A percentile compares a stretch with the other conserved stretches of the same genome.
These are phyloP conservation scores for Copidosoma aretas DNA, from an alignment of 2,888 invertebrate species.

Conservation along the genomic window DNA sequence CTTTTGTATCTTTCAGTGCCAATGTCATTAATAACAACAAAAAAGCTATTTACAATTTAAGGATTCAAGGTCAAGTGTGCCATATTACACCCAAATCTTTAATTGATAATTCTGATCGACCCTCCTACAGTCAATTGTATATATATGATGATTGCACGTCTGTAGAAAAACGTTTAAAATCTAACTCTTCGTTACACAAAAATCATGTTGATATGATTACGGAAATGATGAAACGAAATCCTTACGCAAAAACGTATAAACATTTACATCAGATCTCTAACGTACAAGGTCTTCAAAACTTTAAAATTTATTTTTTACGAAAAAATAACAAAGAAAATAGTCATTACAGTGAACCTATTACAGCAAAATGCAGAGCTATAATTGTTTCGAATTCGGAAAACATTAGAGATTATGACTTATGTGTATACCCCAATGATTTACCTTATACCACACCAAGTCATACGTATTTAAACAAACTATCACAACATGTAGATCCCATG, in stretches of 20 bases:
- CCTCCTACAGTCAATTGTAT: slow-evolving; percentile 1
- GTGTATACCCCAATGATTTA: slow-evolving; percentile 19
- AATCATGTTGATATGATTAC: not conserved
- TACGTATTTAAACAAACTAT: slow-evolving; percentile 25
- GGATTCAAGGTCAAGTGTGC: slow-evolving; percentile 1
- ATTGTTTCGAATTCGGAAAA: slow-evolving; percentile 19
- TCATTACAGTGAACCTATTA: too few relatives aligned
- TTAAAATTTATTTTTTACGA: slow-evolving; percentile 7
- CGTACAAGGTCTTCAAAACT: not conserved
- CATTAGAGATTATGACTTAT: slow-evolving; percentile 14
- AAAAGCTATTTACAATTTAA: not conserved
- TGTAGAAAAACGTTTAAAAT: slow-evolving; percentile 3
- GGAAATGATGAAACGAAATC: not conserved
- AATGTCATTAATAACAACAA: not conserved
- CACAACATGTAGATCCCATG: slow-evolving; percentile 30
- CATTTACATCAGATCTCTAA: not conserved
- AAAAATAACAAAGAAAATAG: slow-evolving; percentile 7
- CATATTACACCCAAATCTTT: not conserved
- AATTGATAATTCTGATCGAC: not conserved
- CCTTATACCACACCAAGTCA: not conserved
- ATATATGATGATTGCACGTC: not conserved
- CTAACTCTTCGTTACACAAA: not conserved
- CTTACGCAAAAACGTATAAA: not conserved
- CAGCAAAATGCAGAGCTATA: not conserved
- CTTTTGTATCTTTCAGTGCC: slow-evolving; percentile 1